Percentiles rank a stretch among this genome's conserved stretches.
Conservation (phyloP, 2,113 vertebrate genomes). For the Raphicerus campestris region DNA sequence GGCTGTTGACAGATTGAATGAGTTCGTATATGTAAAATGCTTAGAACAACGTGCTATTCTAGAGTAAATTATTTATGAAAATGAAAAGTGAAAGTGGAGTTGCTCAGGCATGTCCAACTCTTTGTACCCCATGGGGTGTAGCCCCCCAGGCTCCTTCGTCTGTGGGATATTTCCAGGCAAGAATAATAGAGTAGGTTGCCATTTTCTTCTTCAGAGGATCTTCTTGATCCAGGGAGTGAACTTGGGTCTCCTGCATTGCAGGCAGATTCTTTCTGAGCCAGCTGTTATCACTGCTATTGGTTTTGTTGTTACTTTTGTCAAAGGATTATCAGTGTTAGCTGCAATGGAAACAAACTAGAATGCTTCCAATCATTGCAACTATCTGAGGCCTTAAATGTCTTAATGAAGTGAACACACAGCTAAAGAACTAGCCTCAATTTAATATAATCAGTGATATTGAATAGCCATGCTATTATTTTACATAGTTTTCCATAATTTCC, state of each 20-base stretch:
- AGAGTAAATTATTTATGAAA: neutral
- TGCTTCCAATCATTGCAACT: neutral
- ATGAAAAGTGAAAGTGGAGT: neutral
- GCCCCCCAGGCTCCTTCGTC: neutral
- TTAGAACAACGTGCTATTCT: neutral
- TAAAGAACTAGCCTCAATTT: neutral
- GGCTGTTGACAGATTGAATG: neutral
- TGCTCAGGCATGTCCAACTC: neutral
- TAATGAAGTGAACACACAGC: neutral
- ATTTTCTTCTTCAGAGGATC: neutral
- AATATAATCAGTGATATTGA: neutral
- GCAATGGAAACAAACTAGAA: neutral
- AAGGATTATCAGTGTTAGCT: neutral
- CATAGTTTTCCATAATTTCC: neutral
- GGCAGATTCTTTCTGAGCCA: neutral
- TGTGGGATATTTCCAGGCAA: neutral
- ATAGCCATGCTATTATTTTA: neutral
- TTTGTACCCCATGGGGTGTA: neutral
- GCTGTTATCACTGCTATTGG: neutral
- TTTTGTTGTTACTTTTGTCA: neutral
- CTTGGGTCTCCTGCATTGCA: neutral
- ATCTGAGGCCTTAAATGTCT: neutral
- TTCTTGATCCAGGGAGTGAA: neutral
- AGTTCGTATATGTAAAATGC: neutral
- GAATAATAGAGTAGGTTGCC: neutral